Percentiles rank a stretch among this genome's conserved stretches.
These are phyloP conservation scores for Teleopsis dalmanni DNA, from an alignment of 1,140 invertebrate genomes.

Conservation along the genomic window DNA sequence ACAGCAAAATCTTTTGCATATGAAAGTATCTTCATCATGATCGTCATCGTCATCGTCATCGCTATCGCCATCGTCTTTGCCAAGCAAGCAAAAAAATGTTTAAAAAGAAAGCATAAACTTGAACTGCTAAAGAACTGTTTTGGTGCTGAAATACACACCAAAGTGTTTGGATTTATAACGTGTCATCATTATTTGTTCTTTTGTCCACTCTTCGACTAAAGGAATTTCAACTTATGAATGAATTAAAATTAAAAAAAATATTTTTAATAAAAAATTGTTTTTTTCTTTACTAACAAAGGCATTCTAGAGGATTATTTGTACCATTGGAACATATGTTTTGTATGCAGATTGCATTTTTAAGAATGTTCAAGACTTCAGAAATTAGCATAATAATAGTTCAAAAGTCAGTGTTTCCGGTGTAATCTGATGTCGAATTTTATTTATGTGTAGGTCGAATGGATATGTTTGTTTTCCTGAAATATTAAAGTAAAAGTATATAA, in stretches of 20 bases:
- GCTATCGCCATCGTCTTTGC: not conserved
- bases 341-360: slow-evolving; percentile 5
- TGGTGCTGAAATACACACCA: slow-evolving; percentile 5
- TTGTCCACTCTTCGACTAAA: not conserved
- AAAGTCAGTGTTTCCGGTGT: slow-evolving; percentile 8
- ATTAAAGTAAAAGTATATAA: too few relatives aligned
- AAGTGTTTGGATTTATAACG: slow-evolving; percentile 7
- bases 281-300: not conserved
- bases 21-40: not conserved
- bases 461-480: too few relatives aligned
- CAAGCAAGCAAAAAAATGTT: slow-evolving; percentile 3
- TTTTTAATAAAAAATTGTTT: not conserved
- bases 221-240: too few relatives aligned
- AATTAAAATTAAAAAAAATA: not conserved
- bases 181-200: slow-evolving; percentile 9
- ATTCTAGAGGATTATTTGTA: not conserved
- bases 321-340: slow-evolving; percentile 3
- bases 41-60: not conserved
- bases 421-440: too few relatives aligned
- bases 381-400: slow-evolving; percentile 8
- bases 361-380: not conserved
- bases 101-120: too few relatives aligned
- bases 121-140: too few relatives aligned
- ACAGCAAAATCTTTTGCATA: not conserved
- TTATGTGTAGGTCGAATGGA: too few relatives aligned